Conservation (phyloP, 2,797 vertebrate genomes). For the Coregonus ussuriensis region DNA sequence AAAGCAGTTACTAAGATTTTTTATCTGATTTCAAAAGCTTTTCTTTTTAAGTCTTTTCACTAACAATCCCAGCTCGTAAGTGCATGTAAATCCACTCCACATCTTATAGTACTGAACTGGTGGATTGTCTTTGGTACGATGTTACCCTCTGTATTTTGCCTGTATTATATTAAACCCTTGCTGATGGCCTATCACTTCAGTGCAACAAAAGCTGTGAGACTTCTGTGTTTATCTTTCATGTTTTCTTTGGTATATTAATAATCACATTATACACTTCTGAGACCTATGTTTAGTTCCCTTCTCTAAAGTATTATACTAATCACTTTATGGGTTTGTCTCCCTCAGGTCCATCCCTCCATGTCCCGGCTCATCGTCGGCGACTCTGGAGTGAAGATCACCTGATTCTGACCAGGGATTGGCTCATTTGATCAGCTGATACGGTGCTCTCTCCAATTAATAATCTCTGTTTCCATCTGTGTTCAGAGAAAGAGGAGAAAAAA, state of each 20-base stretch:
- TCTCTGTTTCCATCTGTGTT: slow-evolving; percentile 54
- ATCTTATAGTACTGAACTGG: background rate
- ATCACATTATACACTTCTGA: background rate
- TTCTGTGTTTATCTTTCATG: background rate
- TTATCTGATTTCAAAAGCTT: background rate
- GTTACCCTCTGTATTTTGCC: background rate
- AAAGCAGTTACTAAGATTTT: background rate
- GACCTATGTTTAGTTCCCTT: background rate
- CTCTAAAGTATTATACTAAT: background rate
- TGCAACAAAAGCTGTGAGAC: background rate
- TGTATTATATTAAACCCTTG: background rate
- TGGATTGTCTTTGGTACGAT: background rate
- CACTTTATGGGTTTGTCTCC: slow-evolving; percentile 36
- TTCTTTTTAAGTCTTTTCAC: background rate
- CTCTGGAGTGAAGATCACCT: slow-evolving; percentile 74
- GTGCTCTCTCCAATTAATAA: slow-evolving; percentile 59
- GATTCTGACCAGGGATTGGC: slow-evolving; percentile 73
- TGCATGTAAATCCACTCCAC: background rate
- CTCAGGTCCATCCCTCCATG: slow-evolving; percentile 79
- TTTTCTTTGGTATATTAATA: slow-evolving; percentile 2
- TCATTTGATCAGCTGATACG: slow-evolving; percentile 43
- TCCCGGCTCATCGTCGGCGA: slow-evolving; percentile 80
- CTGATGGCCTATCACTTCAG: background rate
- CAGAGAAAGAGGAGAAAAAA: slow-evolving; percentile 9
- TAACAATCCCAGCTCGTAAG: background rate